Percentiles rank a stretch among this genome's conserved stretches.
phyloP scores from a whole-genome alignment of 2,797 vertebrate genomes.

The Myotis pilosus region DNA sequence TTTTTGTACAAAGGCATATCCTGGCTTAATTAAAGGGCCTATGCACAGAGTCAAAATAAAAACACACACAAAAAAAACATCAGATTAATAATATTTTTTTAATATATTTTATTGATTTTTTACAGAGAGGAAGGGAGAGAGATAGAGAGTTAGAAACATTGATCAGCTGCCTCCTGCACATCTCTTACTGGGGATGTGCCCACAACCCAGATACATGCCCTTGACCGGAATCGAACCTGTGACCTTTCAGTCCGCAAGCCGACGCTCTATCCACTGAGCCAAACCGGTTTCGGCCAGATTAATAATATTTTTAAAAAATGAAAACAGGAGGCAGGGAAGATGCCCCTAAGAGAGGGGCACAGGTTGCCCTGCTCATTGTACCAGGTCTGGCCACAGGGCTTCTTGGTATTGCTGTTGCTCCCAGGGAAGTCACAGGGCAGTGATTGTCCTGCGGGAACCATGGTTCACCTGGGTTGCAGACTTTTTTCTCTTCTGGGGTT shows the following conservation, averaged over 20 bases:
- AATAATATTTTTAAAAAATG: slow-evolving; percentile 79
- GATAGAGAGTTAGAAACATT: no score
- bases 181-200: no score
- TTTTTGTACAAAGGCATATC: slow-evolving; percentile 60
- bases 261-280: no score
- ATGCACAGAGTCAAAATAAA: slow-evolving; percentile 76
- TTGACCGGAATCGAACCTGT: no score
- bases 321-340: slow-evolving; percentile 73
- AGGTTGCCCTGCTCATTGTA: slow-evolving; percentile 54
- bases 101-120: no score
- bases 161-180: no score
- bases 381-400: slow-evolving; percentile 67
- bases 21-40: slow-evolving; percentile 77
- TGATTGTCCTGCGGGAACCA: slow-evolving; percentile 70
- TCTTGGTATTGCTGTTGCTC: slow-evolving; percentile 77
- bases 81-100: slow-evolving; percentile 78
- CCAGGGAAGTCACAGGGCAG: slow-evolving; percentile 51
- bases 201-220: no score
- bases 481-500: slow-evolving; percentile 93
- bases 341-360: slow-evolving; percentile 40
- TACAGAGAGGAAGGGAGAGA: no score
- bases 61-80: slow-evolving; percentile 79
- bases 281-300: no score
- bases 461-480: not conserved
- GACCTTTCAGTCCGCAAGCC: no score